These are phyloP conservation scores for Aricia agestis DNA, from an alignment of 1,140 invertebrate species.

Conservation along the genomic window DNA sequence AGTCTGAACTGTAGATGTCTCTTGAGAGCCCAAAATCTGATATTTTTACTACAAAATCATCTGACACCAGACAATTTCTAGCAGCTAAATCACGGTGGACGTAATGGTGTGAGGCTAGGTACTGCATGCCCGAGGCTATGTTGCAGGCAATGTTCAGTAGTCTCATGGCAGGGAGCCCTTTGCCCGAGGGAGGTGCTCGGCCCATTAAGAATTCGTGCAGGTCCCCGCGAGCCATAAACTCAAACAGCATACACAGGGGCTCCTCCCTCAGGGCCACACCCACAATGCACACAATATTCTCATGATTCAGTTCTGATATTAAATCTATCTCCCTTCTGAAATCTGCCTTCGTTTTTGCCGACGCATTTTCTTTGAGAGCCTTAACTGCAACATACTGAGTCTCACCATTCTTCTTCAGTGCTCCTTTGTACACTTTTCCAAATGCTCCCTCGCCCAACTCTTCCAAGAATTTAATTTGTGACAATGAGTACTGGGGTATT, in stretches of 20 bases:
- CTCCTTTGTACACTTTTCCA: slow-evolving; percentile 96
- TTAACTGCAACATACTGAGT: slow-evolving; percentile 93
- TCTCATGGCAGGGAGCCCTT: slow-evolving; percentile 65
- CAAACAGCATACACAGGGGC: slow-evolving; percentile 97
- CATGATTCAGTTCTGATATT: slow-evolving; percentile 95
- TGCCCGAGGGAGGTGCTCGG: slow-evolving; percentile 89
- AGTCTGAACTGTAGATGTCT: slow-evolving; percentile 93
- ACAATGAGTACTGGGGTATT: slow-evolving; percentile 84
- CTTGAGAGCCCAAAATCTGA: slow-evolving; percentile 97
- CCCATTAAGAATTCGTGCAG: slow-evolving; percentile 95
- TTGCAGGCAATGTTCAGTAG: slow-evolving; percentile 91
- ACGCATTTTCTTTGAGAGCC: slow-evolving; percentile 95
- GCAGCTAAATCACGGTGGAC: slow-evolving; percentile 98
- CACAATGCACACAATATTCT: slow-evolving; percentile 96
- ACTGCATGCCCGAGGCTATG: slow-evolving; percentile 98
- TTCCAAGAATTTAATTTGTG: slow-evolving; percentile 92
- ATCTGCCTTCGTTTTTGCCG: slow-evolving; percentile 92
- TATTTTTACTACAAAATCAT: slow-evolving; percentile 95
- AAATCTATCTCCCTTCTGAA: slow-evolving; percentile 94
- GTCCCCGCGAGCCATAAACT: slow-evolving; percentile 96
- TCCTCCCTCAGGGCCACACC: slow-evolving; percentile 94
- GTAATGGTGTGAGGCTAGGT: slow-evolving; percentile 95
- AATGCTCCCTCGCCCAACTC: slow-evolving; percentile 98
- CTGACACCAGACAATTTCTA: slow-evolving; percentile 96
- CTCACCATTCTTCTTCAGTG: slow-evolving; percentile 83